Base-by-base conservation (phyloP, 2,888 invertebrate genomes). In the Drosophila infuscata region DNA sequence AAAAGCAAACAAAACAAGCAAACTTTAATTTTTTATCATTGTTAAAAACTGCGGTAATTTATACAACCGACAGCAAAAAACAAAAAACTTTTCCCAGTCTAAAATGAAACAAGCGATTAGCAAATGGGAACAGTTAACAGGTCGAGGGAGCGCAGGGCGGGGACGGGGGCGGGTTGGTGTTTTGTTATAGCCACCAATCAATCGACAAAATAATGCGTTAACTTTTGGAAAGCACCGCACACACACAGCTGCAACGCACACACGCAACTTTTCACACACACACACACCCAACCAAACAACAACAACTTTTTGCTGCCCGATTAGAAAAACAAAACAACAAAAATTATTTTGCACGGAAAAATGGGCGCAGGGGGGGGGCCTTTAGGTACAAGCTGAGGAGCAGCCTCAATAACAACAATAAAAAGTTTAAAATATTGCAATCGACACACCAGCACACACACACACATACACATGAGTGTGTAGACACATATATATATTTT, bases 141-240 rank as follows among this genome's bases (percentile, higher is more conserved):
- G 20, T 9, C 15, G 11, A 0, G 8, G 41, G 5, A 25, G 25
- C 25, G 2, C 20, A 6, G 29, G 7, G 4, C 25, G 12, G 20
- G 36, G 20, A 1, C 20, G 2, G 8, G 29, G 7, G 4, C 25
- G 12, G 20, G 41, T 9, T 48, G 36, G 58, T 53, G 29, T 30
- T 46, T 46, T 46, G 56, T 56, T 56, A 57, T 57, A 53, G 71
- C 70, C 62, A 70, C 65, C 83, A 81, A 90, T 89, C 88, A 89
- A 88, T 88, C 88, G 88, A 76, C 86, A 88, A 91, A 90, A 88
- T 91, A 88, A 88, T 88, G 88, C 91, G 88, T 88, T 89, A 88
- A 88, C 88, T 88, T 88, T 91, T 82, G 70, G 65, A 71, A 65
- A 49, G 68, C 70, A 57, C 69, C 56, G 62, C 69, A 38, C 38